Evolutionary conservation across 2,888 invertebrate species (phyloP).

Genomic region (Tigriopus californicus): DNA sequence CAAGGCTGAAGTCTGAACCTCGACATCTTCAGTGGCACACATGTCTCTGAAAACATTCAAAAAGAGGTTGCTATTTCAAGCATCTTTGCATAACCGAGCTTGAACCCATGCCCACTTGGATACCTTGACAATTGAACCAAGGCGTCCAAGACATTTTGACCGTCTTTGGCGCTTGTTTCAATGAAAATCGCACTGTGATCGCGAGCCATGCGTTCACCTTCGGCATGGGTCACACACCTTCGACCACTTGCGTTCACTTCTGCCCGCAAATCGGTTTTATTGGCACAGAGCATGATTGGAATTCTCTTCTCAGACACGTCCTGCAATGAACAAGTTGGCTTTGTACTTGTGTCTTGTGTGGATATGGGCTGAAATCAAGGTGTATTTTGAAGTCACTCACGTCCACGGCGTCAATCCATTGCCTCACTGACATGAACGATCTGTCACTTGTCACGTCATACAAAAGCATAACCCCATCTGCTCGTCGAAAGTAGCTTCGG

Average conservation of each 20-base stretch:
- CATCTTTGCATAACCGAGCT: not conserved
- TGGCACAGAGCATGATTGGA: constrained; percentile 39
- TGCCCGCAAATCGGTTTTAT: constrained; percentile 37
- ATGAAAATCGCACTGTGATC: constrained; percentile 27
- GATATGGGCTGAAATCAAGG: not conserved
- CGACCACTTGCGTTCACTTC: constrained; percentile 24
- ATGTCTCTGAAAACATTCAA: constrained; percentile 25
- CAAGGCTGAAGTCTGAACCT: constrained; percentile 25
- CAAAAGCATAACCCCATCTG: constrained; percentile 39
- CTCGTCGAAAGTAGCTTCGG: constrained; percentile 40
- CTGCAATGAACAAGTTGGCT: constrained; percentile 27
- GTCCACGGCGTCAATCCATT: constrained; percentile 39
- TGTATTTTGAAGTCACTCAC: constrained; percentile 24
- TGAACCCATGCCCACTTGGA: constrained; percentile 7
- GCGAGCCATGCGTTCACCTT: constrained; percentile 31
- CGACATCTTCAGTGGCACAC: constrained; percentile 27
- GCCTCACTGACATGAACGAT: constrained; percentile 37
- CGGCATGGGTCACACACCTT: constrained; percentile 26
- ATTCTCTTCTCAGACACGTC: constrained; percentile 34
- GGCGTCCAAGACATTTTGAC: constrained; percentile 27
- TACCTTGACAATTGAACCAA: constrained; percentile 28
- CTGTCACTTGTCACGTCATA: constrained; percentile 40
- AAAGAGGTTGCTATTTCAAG: not conserved
- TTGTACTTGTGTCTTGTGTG: too few species aligned
- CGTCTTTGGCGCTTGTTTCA: constrained; percentile 30